phyloP scores from a whole-genome alignment of 2,113 vertebrate species.

The Montifringilla adamsi region DNA sequence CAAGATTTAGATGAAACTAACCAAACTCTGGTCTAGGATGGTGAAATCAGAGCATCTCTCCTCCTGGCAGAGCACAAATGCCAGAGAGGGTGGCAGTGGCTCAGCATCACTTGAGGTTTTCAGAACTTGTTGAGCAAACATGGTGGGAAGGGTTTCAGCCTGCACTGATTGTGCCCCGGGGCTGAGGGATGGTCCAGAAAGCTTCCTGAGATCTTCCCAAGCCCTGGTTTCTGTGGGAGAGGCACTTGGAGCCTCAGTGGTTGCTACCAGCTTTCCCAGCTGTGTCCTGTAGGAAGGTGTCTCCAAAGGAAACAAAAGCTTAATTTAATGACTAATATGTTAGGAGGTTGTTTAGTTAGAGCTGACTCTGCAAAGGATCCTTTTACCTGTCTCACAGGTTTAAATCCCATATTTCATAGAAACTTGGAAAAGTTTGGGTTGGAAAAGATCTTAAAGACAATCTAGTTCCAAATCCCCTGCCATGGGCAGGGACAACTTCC shows the following conservation, averaged over 20 bases:
- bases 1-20: not conserved
- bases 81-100: not conserved
- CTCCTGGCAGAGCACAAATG: not conserved
- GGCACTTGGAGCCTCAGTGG: not conserved
- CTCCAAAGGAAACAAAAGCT: not conserved
- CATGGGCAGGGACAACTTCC: not conserved
- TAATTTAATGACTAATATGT: not conserved
- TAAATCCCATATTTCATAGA: not conserved
- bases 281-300: rapidly evolving
- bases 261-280: not conserved
- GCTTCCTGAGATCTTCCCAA: not conserved
- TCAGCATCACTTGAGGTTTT: not conserved
- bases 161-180: not conserved
- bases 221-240: not conserved
- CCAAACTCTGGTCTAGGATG: not conserved
- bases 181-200: not conserved
- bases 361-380: not conserved
- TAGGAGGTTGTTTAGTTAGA: not conserved
- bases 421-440: not conserved
- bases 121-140: not conserved
- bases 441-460: not conserved
- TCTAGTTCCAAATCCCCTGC: not conserved
- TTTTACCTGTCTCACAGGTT: not conserved
- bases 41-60: not conserved
- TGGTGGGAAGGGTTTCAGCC: not conserved